A percentile compares a stretch with the other conserved stretches of the same genome.
Evolutionary conservation across 2,888 invertebrate genomes (phyloP).

Genomic region (Tipula vernalis): DNA sequence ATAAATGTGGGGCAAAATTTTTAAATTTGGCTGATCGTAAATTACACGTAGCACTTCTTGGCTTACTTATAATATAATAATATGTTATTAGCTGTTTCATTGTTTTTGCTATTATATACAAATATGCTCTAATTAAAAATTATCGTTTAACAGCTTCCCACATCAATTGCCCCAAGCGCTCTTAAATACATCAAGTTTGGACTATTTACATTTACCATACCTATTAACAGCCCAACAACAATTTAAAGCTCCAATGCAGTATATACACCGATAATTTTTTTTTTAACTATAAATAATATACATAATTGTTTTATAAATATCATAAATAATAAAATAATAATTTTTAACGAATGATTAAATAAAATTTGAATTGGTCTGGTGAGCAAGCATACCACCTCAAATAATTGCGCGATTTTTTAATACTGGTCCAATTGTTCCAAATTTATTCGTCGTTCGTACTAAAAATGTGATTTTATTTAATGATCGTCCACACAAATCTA

Average conservation of each 20-base stretch:
- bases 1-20: background rate
- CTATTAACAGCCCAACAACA: background rate
- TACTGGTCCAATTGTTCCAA: background rate
- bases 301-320: background rate
- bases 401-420: background rate
- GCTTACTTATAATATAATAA: background rate
- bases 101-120: background rate
- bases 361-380: background rate
- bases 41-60: background rate
- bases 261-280: background rate
- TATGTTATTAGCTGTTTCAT: background rate
- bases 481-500: background rate
- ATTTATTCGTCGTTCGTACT: background rate
- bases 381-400: background rate
- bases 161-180: conserved; percentile 4
- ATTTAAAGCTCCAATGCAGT: background rate
- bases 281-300: background rate
- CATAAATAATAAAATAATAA: background rate
- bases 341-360: background rate
- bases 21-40: background rate
- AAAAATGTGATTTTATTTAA: background rate
- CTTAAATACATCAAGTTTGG: background rate
- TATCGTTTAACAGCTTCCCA: background rate
- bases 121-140: background rate
- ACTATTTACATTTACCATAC: background rate